Percentiles rank a stretch among this genome's conserved stretches.
Evolutionary conservation across 2,113 vertebrate species (phyloP).

Genomic region (Hyaena hyaena): DNA sequence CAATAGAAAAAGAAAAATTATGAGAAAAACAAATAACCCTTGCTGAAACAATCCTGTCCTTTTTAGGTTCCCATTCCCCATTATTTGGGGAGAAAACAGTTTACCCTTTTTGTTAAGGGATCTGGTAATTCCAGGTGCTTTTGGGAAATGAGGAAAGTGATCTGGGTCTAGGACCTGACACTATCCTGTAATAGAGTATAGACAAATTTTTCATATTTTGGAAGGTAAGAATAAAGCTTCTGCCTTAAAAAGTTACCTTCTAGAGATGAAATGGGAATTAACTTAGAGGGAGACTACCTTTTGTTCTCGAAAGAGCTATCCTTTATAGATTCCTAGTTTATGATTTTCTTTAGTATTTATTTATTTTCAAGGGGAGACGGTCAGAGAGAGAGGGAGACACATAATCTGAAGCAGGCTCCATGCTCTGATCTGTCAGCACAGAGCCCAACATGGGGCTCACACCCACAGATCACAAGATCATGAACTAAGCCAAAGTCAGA

Average conservation of each 20-base stretch:
- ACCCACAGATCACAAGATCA: too few species aligned
- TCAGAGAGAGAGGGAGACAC: too few species aligned
- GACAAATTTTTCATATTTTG: neutral
- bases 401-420: too few species aligned
- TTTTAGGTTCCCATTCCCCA: neutral
- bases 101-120: neutral
- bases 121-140: neutral
- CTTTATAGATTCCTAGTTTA: neutral
- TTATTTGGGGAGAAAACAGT: neutral
- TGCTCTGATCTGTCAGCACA: too few species aligned
- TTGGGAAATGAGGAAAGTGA: neutral
- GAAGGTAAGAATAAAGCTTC: neutral
- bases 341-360: too few species aligned
- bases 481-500: too few species aligned
- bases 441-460: too few species aligned
- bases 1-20: neutral
- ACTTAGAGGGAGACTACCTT: neutral
- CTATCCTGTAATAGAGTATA: neutral
- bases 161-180: neutral
- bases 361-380: too few species aligned
- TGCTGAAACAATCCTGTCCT: neutral
- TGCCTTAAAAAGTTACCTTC: neutral
- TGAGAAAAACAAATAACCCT: neutral
- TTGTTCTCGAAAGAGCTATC: constrained; percentile 2
- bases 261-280: constrained; percentile 8